phyloP scores from a whole-genome alignment of 2,113 vertebrate genomes.

The Chitala chitala region DNA sequence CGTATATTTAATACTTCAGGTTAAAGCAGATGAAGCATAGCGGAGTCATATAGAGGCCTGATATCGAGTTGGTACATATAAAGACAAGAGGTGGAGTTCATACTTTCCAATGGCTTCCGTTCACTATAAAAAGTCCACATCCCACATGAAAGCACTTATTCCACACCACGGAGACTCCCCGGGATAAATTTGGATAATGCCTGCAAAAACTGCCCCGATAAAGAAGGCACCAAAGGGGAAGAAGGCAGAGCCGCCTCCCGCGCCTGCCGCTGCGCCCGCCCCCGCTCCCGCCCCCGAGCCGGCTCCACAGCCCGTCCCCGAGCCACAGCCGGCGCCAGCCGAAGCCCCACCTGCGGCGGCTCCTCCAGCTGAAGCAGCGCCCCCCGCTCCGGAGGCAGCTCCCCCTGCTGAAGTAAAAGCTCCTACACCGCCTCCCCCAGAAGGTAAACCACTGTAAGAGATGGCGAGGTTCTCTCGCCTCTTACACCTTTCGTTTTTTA shows the following conservation, averaged over 20 bases:
- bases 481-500: no score
- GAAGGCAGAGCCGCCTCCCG: conserved; percentile 31
- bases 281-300: conserved; percentile 32
- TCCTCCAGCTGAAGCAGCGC: conserved; percentile 24
- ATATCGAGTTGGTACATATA: conserved; percentile 18
- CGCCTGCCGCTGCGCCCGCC: conserved; percentile 25
- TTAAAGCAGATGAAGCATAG: no score
- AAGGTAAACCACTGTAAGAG: not conserved
- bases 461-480: no score
- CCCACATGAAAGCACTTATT: conserved; percentile 13
- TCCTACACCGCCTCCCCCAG: conserved; percentile 19
- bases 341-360: conserved; percentile 27
- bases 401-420: not conserved
- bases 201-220: conserved; percentile 51
- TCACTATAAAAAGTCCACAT: conserved; percentile 26
- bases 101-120: conserved; percentile 21
- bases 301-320: not conserved
- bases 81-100: conserved; percentile 49
- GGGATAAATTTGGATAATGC: conserved; percentile 48
- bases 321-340: conserved; percentile 19
- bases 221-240: conserved; percentile 51
- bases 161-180: conserved; percentile 9
- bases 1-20: no score
- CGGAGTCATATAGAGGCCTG: conserved; percentile 1
- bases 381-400: conserved; percentile 10